Evolutionary conservation across 2,888 invertebrate species (phyloP), one percentile per base, ranked within the genome.

Genomic region (Chymomyza fuscimana): DNA sequence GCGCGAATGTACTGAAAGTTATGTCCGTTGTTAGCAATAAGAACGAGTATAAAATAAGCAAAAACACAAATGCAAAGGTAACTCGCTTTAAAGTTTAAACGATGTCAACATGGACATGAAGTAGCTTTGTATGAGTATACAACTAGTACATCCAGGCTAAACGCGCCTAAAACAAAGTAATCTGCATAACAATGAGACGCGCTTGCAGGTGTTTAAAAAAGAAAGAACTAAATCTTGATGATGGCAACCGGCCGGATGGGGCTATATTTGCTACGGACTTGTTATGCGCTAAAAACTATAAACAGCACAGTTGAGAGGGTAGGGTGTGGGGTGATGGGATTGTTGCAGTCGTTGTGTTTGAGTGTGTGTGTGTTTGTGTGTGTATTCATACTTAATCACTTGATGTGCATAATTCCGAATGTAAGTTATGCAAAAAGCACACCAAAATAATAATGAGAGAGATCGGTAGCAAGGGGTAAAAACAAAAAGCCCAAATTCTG

Each of bases 131-230:
- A 46, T 5, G 32, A 32, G 32, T 46, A 46, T 4, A 46, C 40
- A 46, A 12, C 5, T 22, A 7, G 19, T 71, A 83, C 75, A 70
- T 12, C 22, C 58, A 22, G 58, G 15, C 58, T 15, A 29, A 15
- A 25, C 58, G 58, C 19, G 19, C 54, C 16, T 25, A 58, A 58
- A 25, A 25, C 58, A 58, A 29, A 25, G 25, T 82, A 87, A 83
- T 83, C 86, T 83, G 87, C 83, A 87, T 85, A 77, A 80, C 83
- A 87, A 83, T 87, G 67, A 75, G 68, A 62, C 46, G 32, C 7
- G 51, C 15, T 50, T 29, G 54, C 64, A 73, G 78, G 70, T 66
- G 62, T 56, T 66, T 58, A 63, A 67, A 19, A 16, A 22, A 52
- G 67, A 40, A 22, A 29, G 54, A 54, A 46, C 40, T 46, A 54